phyloP scores from a whole-genome alignment of 2,888 invertebrate species.

The Prenolepis imparis region DNA sequence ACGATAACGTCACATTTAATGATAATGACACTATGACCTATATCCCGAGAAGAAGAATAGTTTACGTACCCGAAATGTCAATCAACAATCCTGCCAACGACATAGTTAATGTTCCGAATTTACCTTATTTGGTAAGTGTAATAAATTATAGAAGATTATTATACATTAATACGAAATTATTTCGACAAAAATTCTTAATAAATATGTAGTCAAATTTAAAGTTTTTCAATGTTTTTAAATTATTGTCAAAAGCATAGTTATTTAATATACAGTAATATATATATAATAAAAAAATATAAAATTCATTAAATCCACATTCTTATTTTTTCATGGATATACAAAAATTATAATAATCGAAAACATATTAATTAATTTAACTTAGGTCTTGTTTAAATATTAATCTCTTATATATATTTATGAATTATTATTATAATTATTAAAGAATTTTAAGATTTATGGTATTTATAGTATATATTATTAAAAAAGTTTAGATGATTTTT shows the following conservation, averaged over 20 bases:
- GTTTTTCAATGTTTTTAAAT: background rate
- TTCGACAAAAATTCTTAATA: background rate
- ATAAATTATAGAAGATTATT: constrained; percentile 5
- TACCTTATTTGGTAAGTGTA: constrained; percentile 90
- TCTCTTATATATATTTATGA: background rate
- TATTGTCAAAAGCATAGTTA: background rate
- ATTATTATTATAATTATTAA: too few species aligned
- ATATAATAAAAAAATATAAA: background rate
- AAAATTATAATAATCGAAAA: background rate
- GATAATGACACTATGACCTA: constrained; percentile 90
- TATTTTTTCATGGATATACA: background rate
- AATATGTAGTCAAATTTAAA: background rate
- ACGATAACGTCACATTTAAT: constrained; percentile 89
- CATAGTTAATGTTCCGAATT: constrained; percentile 89
- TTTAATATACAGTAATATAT: background rate
- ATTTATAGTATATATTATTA: background rate
- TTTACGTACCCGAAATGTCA: constrained; percentile 90
- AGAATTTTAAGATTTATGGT: background rate
- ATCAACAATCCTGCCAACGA: constrained; percentile 89
- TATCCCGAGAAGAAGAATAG: constrained; percentile 88
- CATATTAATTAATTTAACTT: background rate
- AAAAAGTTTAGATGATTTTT: background rate
- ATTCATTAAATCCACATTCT: background rate
- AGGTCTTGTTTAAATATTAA: background rate
- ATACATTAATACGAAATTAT: background rate